phyloP scores from a whole-genome alignment of 2,113 vertebrate genomes.

The Tetraodon nigroviridis region DNA sequence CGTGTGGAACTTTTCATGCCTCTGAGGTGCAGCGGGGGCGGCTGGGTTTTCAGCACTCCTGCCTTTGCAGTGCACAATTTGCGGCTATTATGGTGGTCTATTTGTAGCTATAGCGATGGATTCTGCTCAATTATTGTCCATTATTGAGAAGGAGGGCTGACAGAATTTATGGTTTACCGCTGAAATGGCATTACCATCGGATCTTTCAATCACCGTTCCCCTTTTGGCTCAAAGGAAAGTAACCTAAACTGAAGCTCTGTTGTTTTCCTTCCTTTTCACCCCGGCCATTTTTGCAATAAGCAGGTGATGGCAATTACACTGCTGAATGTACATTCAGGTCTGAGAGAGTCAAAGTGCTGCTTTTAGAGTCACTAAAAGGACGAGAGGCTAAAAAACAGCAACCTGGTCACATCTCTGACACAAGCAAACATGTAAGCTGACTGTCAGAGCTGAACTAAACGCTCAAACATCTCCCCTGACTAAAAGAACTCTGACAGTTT shows the following conservation, averaged over 20 bases:
- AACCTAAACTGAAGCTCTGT: constrained; percentile 20
- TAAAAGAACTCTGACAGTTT: too few relatives aligned
- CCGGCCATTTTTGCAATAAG: too few relatives aligned
- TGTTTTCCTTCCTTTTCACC: background rate
- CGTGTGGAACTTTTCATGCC: constrained; percentile 56
- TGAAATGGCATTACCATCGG: constrained; percentile 55
- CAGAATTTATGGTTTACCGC: constrained; percentile 70
- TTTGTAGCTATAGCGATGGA: constrained; percentile 83
- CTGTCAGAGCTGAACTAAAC: too few relatives aligned
- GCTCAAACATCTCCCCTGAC: too few relatives aligned
- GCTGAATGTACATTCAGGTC: too few relatives aligned
- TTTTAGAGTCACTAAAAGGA: too few relatives aligned
- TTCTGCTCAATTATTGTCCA: constrained; percentile 91
- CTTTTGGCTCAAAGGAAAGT: constrained; percentile 41
- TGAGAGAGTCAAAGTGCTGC: too few relatives aligned
- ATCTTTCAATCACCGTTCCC: constrained; percentile 64
- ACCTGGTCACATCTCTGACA: too few relatives aligned
- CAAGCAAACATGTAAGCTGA: too few relatives aligned
- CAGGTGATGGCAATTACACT: too few relatives aligned
- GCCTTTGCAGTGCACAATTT: constrained; percentile 81
- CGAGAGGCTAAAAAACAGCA: too few relatives aligned
- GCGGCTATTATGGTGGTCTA: constrained; percentile 81
- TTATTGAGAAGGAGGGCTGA: constrained; percentile 83
- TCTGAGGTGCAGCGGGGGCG: constrained; percentile 60
- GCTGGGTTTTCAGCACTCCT: constrained; percentile 65